Base-by-base conservation (phyloP, 2,888 invertebrate species). In the Acleris emargana region DNA sequence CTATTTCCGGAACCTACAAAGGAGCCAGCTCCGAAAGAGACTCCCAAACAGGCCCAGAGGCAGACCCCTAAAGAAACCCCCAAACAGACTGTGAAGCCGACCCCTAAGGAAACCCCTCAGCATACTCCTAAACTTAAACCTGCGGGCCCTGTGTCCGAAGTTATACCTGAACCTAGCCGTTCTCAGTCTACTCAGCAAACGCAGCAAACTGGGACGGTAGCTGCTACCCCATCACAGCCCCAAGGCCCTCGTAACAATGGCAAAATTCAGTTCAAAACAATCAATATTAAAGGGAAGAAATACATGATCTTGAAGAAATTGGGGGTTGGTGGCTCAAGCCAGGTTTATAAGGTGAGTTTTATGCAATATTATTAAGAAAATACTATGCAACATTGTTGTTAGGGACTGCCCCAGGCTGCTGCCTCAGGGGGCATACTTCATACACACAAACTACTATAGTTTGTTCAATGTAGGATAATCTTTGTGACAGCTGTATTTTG, bases 321-420 rank as follows among this genome's bases (percentile, higher is more conserved):
- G 54, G 99, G 99, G 0, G 94, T 94, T 73, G 98, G 98, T n/a
- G 98, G 98, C 49, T 97, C 97, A 62, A 97, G 98, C 78, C 95
- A 96, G 84, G 98, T 98, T 4, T 96, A 93, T 62, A 93, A 94
- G 83, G 94, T 91, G 72, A 76, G 69, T 74, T 42, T 25, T 32
- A 25, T 25, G 25, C 6, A 25, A 25, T 7, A 25, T 6, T 25
- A 25, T 1, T 25, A 25, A 25, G 7, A 6, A 25, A 7, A 5
- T 22, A 25, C 25, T 6, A 6, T 25, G 25, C 25, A 25, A 25
- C 1, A 25, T 1, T 6, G 0, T 25, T 6, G 6, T 6, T 25
- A 25, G 25, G 25, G 25, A n/a, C n/a, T n/a, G n/a, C n/a, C n/a
- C n/a, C n/a, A n/a, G n/a, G n/a, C n/a, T n/a, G n/a, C n/a, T n/a